A percentile compares a stretch with the other conserved stretches of the same genome.
Evolutionary conservation across 2,888 invertebrate species (phyloP).

Genomic region (Sceliomorpha sp.): DNA sequence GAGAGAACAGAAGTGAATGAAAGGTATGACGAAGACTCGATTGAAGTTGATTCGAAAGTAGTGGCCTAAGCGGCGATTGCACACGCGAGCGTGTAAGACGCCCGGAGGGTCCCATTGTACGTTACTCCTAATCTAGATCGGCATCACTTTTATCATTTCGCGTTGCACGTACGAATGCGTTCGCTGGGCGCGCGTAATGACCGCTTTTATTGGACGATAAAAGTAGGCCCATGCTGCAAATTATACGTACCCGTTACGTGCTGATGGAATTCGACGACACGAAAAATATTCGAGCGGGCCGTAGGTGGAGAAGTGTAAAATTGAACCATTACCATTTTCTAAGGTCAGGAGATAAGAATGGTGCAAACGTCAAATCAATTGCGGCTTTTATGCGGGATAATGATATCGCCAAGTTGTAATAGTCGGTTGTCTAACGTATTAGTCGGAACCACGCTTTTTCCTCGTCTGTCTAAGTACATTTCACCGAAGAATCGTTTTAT

Average conservation of each 20-base stretch:
- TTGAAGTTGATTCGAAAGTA: slow-evolving; percentile 18
- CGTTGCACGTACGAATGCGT: slow-evolving; percentile 15
- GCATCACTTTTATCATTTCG: slow-evolving; percentile 63
- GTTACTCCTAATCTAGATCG: slow-evolving; percentile 70
- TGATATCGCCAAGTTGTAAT: too few species aligned
- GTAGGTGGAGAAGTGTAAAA: not conserved
- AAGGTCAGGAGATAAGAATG: too few species aligned
- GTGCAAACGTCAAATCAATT: too few species aligned
- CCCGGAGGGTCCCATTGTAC: slow-evolving; percentile 73
- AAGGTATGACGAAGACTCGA: slow-evolving; percentile 12
- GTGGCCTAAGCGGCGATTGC: slow-evolving; percentile 19
- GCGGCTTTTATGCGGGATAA: too few species aligned
- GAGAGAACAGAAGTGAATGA: not conserved
- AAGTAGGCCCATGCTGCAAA: slow-evolving; percentile 22
- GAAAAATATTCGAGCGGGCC: slow-evolving; percentile 5
- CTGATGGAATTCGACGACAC: not conserved
- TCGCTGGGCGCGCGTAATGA: slow-evolving; percentile 57
- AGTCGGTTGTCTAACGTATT: too few species aligned
- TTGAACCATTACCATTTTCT: not conserved
- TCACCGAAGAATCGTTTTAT: too few species aligned
- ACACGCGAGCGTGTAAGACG: slow-evolving; percentile 64
- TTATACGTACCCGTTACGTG: slow-evolving; percentile 1
- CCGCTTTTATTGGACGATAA: slow-evolving; percentile 63
- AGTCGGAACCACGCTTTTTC: too few species aligned
- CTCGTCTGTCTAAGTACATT: too few species aligned